Conservation (phyloP, 2,113 vertebrate genomes). For the Oceanites oceanicus region DNA sequence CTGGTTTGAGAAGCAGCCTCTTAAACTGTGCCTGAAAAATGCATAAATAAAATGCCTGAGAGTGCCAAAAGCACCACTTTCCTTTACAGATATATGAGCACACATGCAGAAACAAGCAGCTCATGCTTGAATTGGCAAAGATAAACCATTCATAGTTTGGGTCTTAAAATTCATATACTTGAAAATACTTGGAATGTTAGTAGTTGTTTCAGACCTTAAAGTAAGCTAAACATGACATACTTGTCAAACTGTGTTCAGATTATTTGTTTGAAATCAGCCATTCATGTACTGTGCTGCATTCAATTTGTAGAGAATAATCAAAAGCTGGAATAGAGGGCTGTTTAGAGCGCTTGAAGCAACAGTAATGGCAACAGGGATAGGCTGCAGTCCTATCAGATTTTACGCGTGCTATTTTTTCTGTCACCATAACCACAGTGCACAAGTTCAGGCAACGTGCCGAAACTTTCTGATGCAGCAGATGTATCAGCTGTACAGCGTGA, state of each 20-base stretch:
- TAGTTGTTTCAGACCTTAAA: constrained; percentile 1
- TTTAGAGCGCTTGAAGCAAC: constrained; percentile 30
- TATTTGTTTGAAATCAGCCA: constrained; percentile 16
- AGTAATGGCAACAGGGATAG: not conserved
- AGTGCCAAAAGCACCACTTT: not conserved
- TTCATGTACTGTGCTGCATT: not conserved
- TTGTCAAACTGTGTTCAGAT: constrained; percentile 6
- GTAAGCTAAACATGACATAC: not conserved
- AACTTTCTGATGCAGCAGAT: not conserved
- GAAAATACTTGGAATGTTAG: not conserved
- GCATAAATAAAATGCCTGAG: not conserved
- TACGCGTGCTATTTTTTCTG: constrained; percentile 8
- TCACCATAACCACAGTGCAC: not conserved
- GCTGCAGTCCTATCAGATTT: constrained; percentile 34
- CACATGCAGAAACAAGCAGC: not conserved
- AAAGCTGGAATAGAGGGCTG: constrained; percentile 4
- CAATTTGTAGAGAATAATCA: constrained; percentile 26
- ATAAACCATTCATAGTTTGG: not conserved
- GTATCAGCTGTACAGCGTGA: not conserved
- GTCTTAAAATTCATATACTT: constrained; percentile 21
- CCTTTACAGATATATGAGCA: not conserved
- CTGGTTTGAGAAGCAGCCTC: not conserved
- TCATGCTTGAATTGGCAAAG: constrained; percentile 8
- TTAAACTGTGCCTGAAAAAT: not conserved
- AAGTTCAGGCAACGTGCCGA: constrained; percentile 7